Conservation (phyloP, 2,113 vertebrate species). For the Brachypodius melanocephalos region DNA sequence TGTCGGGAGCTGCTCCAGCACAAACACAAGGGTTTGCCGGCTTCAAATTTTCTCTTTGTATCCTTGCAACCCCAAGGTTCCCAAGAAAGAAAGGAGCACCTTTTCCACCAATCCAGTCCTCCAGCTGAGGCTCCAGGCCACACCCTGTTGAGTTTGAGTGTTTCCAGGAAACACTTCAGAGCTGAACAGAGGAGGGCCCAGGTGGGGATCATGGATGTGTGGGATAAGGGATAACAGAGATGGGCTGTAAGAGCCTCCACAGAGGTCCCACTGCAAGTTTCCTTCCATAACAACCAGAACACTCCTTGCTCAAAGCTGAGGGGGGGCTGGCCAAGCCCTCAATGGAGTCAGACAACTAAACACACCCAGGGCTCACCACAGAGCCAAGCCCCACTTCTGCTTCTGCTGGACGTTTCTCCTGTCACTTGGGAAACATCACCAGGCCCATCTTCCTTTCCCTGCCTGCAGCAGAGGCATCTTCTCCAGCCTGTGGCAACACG, state of each 20-base stretch:
- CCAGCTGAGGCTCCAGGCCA: not conserved
- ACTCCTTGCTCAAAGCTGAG: not conserved
- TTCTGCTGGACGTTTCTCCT: not conserved
- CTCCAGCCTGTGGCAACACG: accelerated
- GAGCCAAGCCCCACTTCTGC: not conserved
- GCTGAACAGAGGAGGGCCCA: not conserved
- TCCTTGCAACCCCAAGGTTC: not conserved
- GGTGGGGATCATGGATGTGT: accelerated
- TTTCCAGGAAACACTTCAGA: not conserved
- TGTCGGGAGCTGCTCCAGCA: not conserved
- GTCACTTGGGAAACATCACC: not conserved
- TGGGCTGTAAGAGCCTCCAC: not conserved
- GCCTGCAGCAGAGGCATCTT: not conserved
- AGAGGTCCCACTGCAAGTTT: not conserved
- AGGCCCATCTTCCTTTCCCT: not conserved
- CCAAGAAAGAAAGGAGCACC: not conserved
- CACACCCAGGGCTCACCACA: accelerated
- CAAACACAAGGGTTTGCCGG: not conserved
- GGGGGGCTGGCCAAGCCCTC: not conserved
- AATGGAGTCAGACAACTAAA: not conserved
- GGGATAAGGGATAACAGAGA: not conserved
- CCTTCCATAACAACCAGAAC: not conserved
- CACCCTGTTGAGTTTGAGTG: not conserved
- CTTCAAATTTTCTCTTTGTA: not conserved
- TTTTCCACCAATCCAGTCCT: not conserved